Evolutionary conservation across 2,888 invertebrate genomes (phyloP), one percentile per base, ranked within the genome.

Genomic region (Lochmaea crataegi): DNA sequence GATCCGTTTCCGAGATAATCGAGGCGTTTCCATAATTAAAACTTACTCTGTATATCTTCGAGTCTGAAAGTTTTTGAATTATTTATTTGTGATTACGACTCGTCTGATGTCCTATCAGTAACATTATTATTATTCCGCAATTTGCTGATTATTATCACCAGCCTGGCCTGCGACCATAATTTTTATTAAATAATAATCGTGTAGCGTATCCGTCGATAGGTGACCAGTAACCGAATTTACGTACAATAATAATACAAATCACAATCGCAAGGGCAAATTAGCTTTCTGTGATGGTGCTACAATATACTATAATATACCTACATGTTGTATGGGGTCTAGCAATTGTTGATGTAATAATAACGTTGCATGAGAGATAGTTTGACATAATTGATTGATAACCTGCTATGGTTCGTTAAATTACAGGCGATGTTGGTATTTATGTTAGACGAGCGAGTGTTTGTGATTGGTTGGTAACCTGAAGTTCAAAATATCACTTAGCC

Each of bases 321-420:
- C 65, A 68, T 72, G 60, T 68, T 65, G 58, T 57, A 32, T 41
- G 16, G 57, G 65, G n/a, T 58, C 26, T 58, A 38, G 57, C 68
- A 48, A 68, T 72, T 64, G 57, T 48, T 56, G 56, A 32, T 38
- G 32, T 56, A 64, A 70, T 64, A 70, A 70, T 70, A 70, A 64
- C 56, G 42, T 45, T 16, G 56, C 53, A 70, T 64, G 22, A 22
- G 64, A 48, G 56, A 64, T 70, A 56, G 64, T 57, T 64, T 64
- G 70, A 64, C 64, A 70, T 56, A 70, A 70, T 70, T 70, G 70
- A 70, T 70, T 70, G 70, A 70, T 70, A 70, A 57, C 70, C 64
- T n/a, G 16, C 70, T 12, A n/a, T 69, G 56, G 45, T 48, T 38
- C 42, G 68, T 60, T 58, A 56, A 41, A 66, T 56, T 66, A 57